A percentile compares a stretch with the other conserved stretches of the same genome.
Conservation (phyloP, 1,140 invertebrate species). For the Cryptotermes secundus region DNA sequence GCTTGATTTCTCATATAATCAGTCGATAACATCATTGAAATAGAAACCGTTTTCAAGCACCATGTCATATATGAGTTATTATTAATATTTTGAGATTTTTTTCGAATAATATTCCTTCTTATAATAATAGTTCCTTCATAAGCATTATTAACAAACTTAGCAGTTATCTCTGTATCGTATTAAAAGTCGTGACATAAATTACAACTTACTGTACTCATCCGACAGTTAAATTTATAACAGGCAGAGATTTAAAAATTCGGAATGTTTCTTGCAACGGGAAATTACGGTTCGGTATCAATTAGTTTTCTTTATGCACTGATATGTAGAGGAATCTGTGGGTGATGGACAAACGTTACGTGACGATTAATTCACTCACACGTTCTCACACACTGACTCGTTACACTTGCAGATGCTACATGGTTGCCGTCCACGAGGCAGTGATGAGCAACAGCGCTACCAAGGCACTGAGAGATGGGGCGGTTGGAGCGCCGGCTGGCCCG, state of each 20-base stretch:
- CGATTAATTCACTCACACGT: neutral
- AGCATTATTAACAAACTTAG: too few relatives aligned
- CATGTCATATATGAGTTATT: too few relatives aligned
- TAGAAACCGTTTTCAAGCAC: too few relatives aligned
- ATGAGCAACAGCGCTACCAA: neutral
- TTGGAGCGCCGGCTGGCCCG: constrained; percentile 37
- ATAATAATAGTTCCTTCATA: too few relatives aligned
- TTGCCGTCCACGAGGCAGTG: neutral
- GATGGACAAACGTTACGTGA: neutral
- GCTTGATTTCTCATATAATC: too few relatives aligned
- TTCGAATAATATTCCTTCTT: too few relatives aligned
- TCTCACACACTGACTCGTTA: neutral
- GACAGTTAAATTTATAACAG: neutral
- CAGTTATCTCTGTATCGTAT: neutral
- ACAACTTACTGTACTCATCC: neutral
- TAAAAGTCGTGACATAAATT: neutral
- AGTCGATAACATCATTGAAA: too few relatives aligned
- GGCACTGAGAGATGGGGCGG: neutral
- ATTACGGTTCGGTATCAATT: neutral
- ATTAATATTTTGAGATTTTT: too few relatives aligned
- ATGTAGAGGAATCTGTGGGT: neutral
- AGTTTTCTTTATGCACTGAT: constrained; percentile 3
- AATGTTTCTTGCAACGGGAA: neutral
- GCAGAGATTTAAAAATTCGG: neutral
- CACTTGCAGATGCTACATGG: neutral